phyloP scores from a whole-genome alignment of 2,113 vertebrate genomes.

The Pterocles burchelli region DNA sequence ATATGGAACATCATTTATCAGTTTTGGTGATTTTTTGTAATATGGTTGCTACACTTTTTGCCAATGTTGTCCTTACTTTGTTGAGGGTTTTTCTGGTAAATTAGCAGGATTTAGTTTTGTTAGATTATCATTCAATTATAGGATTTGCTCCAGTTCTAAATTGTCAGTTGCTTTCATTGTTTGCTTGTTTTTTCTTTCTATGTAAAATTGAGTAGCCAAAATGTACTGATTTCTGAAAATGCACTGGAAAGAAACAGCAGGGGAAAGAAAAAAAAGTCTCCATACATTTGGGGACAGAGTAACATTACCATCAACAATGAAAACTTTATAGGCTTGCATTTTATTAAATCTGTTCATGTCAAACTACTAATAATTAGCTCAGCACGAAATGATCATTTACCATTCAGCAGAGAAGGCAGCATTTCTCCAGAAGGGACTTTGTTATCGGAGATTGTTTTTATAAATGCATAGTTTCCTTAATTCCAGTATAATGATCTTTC shows the following conservation, averaged over 20 bases:
- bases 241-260: neutral
- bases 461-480: conserved; percentile 62
- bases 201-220: neutral
- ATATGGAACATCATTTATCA: neutral
- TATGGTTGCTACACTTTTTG: neutral
- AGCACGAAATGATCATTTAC: conserved; percentile 15
- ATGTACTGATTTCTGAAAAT: neutral
- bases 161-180: neutral
- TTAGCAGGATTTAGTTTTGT: neutral
- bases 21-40: neutral
- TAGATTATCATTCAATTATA: neutral
- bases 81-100: neutral
- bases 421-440: conserved; percentile 40
- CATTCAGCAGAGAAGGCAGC: conserved; percentile 5
- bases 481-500: conserved; percentile 45
- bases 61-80: neutral
- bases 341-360: conserved; percentile 28
- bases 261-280: neutral
- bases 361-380: conserved; percentile 41
- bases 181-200: neutral
- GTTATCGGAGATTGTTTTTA: conserved; percentile 42
- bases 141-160: neutral
- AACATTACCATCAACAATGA: conserved; percentile 4
- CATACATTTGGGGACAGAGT: neutral
- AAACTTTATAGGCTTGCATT: conserved; percentile 25